Evolutionary conservation across 2,888 invertebrate species (phyloP), one percentile per base, ranked within the genome.

Genomic region (Trichopoda pennipes): DNA sequence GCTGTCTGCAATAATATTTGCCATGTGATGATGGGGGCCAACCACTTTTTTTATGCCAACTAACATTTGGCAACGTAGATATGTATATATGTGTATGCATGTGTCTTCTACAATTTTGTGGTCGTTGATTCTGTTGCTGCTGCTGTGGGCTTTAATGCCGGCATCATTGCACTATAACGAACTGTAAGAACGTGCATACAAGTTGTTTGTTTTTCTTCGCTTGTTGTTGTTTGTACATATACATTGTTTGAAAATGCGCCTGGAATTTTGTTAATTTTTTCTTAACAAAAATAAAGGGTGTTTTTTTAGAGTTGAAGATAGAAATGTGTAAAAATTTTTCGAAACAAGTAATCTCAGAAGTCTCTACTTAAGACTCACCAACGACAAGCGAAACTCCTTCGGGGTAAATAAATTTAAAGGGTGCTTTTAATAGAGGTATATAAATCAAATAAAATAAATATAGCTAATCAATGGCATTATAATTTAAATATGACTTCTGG

Each of bases 31-130:
- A 38, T 61, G 68, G 73, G 66, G 74, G 63, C 78, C 81, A 81
- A 81, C 82, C 82, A 82, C 72, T 82, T 63, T 70, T n/a, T 68
- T 69, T 44, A 66, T 49, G 66, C 38, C 53, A 49, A 69, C 66
- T 56, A 69, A 80, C 73, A 53, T 77, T 77, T 64, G 42, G 72
- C 61, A 56, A 47, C 73, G 77, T 64, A 61, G n/a, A n/a, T n/a
- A n/a, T n/a, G n/a, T n/a, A n/a, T n/a, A n/a, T n/a, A n/a, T n/a
- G n/a, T n/a, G n/a, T n/a, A n/a, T n/a, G n/a, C n/a, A n/a, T n/a
- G n/a, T 68, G 72, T 68, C 58, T 75, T 56, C 42, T 63, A 21
- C 55, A 7, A 35, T 74, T 35, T 58, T 61, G 61, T 42, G 49
- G 32, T 42, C 3, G 64, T 66, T 60, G 44, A 32, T 12, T 38